Base-by-base conservation (phyloP, 64 coral and sea anemone species). In the Montipora foliosa region DNA sequence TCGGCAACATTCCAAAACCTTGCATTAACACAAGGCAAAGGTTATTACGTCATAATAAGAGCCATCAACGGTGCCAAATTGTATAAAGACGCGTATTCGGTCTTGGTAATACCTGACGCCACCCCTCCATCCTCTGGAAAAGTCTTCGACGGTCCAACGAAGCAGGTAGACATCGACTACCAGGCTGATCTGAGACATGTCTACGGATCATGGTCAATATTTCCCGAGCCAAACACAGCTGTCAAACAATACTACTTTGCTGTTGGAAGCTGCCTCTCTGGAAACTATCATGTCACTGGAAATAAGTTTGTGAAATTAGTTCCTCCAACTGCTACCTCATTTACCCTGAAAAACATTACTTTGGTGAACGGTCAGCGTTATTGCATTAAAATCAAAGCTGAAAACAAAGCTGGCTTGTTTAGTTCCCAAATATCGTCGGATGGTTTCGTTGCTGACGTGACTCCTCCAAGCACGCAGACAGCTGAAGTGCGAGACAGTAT, bases 331-430 rank as follows among this genome's bases (percentile, higher is more conserved):
- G 78, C 95, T 13, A 91, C 92, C 47, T 93, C 88, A 16, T 79
- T 91, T 47, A 85, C 64, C n/a, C 64, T 96, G 58, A 15, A 51
- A 16, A 91, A 82, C 89, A 11, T 91, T 13, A 94, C 89, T 49
- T 75, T 96, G 14, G 81, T 91, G 2, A 96, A 96, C 68, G 95
- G 95, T 13, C 95, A 96, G 77, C 82, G 83, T 66, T 96, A 96
- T 20, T 96, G 95, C 50, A 87, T 91, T 29, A 96, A 96, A 75
- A 58, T 96, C 7, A 98, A 98, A 69, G 96, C 96, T 64, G 81
- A 89, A 52, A 98, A 98, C 46, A 90, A 95, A 76, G 96, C 96
- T 2, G 96, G 93, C 6, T 70, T 98, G 5, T 95, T 62, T 7
- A 93, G 84, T 22, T 8, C n/a, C 6, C 84, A 92, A 64, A 80